Evolutionary conservation across 2,888 invertebrate genomes (phyloP), one percentile per base, ranked within the genome.

Genomic region (Strigamia maritima): DNA sequence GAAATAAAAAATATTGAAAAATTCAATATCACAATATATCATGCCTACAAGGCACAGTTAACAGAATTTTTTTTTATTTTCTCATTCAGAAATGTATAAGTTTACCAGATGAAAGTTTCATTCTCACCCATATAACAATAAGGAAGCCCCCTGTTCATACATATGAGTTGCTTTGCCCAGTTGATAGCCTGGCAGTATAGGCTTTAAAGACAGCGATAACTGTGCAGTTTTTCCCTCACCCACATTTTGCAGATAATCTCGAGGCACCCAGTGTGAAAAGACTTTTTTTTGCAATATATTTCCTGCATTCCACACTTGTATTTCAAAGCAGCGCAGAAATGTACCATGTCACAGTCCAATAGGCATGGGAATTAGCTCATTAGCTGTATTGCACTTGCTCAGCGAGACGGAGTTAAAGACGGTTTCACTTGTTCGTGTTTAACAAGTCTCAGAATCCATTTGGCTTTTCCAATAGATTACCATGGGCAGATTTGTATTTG

Each of bases 201-300:
- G 70, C 70, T 70, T 70, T 70, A 70, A 70, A 70, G 70, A 70
- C 70, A 70, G 70, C 70, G 70, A 70, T 70, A 70, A 70, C 70
- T 26, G 70, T 7, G 70, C 26, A 70, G 28, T 26, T 70, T 70
- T 70, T 70, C 28, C 26, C 28, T 70, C 70, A 28, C 26, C 28
- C 70, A 70, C 70, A 70, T 70, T 70, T 70, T 70, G 28, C 70
- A 70, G 70, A 70, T 70, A 70, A 70, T 70, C 70, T 70, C 28
- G 70, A 26, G 70, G 70, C 70, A 70, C 70, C 70, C 70, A 70
- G 70, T 70, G 70, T 26, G 70, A 70, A 70, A 26, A 49, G 14
- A 12, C 26, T 4, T 26, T 28, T 70, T 70, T 28, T 26, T 28
- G 24, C 60, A 19, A 60, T 60, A 60, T 24, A 60, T 70, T 70